Conservation (phyloP, 2,888 invertebrate genomes). For the Graphium colonna region DNA sequence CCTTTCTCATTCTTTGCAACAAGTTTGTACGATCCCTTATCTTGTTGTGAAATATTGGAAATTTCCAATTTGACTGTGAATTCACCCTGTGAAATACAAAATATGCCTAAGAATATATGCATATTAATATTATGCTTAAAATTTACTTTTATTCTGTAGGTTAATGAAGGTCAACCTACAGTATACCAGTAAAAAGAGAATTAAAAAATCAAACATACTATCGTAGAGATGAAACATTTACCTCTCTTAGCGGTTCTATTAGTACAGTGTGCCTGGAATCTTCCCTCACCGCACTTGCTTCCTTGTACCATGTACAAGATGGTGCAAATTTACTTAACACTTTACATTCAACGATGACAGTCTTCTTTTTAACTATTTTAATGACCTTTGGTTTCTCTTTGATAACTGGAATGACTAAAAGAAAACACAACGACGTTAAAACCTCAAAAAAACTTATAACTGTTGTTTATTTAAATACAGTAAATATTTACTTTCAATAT, state of each 20-base stretch:
- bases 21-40: slow-evolving; percentile 94
- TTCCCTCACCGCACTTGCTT: slow-evolving; percentile 87
- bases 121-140: no score
- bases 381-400: slow-evolving; percentile 95
- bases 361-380: slow-evolving; percentile 94
- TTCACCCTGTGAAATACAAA: slow-evolving; percentile 84
- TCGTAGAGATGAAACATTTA: slow-evolving; percentile 48
- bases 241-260: slow-evolving; percentile 89
- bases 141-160: no score
- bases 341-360: slow-evolving; percentile 95
- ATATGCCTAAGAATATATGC: slow-evolving; percentile 8
- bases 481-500: slow-evolving; percentile 93
- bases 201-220: no score
- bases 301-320: slow-evolving; percentile 96
- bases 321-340: slow-evolving; percentile 97
- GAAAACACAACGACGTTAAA: slow-evolving; percentile 9
- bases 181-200: no score
- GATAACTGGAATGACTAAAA: slow-evolving; percentile 92
- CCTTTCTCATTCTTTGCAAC: slow-evolving; percentile 96
- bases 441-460: no score
- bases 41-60: slow-evolving; percentile 87
- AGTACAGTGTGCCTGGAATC: slow-evolving; percentile 87
- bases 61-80: slow-evolving; percentile 95
- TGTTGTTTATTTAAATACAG: background rate
- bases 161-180: no score